These are phyloP conservation scores for Anguilla rostrata DNA, from an alignment of 2,113 vertebrate genomes.

Conservation along the genomic window DNA sequence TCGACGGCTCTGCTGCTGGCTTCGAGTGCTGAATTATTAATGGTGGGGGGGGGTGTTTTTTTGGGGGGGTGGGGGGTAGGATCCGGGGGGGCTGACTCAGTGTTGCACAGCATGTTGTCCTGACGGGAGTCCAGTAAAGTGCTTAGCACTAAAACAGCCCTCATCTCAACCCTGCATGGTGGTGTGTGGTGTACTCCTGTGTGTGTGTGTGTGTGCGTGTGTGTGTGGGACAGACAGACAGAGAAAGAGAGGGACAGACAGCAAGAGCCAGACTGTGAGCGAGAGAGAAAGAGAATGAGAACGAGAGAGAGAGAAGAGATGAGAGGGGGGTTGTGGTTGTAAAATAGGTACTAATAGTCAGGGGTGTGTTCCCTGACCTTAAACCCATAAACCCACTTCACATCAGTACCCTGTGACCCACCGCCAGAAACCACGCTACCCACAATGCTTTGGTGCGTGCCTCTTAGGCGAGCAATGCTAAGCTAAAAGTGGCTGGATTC, in stretches of 20 bases:
- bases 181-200: background rate
- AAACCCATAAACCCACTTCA: background rate
- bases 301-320: background rate
- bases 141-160: background rate
- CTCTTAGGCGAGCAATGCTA: background rate
- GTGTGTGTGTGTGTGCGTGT: background rate
- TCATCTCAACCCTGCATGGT: background rate
- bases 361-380: constrained; percentile 10
- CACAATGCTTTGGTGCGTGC: background rate
- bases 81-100: background rate
- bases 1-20: constrained; percentile 44
- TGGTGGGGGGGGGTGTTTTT: constrained; percentile 30
- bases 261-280: background rate
- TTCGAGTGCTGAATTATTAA: constrained; percentile 62
- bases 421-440: background rate
- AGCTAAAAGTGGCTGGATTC: constrained; percentile 7
- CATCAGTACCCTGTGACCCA: background rate
- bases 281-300: too few relatives aligned
- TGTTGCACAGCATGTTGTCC: background rate
- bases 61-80: constrained; percentile 13
- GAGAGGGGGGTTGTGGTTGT: background rate
- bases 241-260: background rate
- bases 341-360: background rate
- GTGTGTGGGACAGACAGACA: too few relatives aligned
- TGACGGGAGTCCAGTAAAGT: background rate